A percentile compares a stretch with the other conserved stretches of the same genome.
Conservation (phyloP, 2,113 vertebrate species). For the Pterocles orientalis region DNA sequence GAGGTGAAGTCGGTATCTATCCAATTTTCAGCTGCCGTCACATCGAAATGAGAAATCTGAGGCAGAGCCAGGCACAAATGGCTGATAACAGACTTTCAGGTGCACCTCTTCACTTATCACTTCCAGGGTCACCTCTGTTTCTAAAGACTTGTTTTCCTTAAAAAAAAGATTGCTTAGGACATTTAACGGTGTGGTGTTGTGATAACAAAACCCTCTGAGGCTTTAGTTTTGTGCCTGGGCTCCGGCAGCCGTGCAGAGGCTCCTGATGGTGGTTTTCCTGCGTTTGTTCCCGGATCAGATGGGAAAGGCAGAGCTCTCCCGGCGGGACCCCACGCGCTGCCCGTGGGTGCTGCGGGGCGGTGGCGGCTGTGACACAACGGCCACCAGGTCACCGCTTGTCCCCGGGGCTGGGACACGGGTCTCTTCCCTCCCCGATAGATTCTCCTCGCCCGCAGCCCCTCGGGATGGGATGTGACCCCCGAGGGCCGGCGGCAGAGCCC, state of each 20-base stretch:
- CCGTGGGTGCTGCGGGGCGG: background rate
- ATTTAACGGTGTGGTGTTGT: slow-evolving; percentile 47
- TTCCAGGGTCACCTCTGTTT: slow-evolving; percentile 78
- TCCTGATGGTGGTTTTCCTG: background rate
- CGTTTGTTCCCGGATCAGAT: background rate
- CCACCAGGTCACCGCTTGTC: rapidly evolving
- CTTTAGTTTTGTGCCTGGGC: slow-evolving; percentile 36
- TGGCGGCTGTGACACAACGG: background rate
- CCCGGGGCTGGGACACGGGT: background rate
- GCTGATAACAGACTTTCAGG: slow-evolving; percentile 79
- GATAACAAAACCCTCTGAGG: slow-evolving; percentile 36
- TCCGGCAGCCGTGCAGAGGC: background rate
- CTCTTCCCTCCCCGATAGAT: rapidly evolving
- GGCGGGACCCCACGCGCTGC: background rate
- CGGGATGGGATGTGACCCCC: rapidly evolving
- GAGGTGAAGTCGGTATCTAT: slow-evolving; percentile 74
- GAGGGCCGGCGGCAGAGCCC: background rate
- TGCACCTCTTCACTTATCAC: slow-evolving; percentile 77
- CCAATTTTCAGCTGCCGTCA: slow-evolving; percentile 79
- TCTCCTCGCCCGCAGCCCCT: background rate
- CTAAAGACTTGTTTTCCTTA: slow-evolving; percentile 77
- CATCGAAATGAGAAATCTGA: slow-evolving; percentile 85
- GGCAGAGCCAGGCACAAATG: slow-evolving; percentile 69
- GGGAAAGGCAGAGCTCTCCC: background rate
- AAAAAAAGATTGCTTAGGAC: slow-evolving; percentile 74